These are phyloP conservation scores for Nasonovia ribisnigri DNA, from an alignment of 2,888 invertebrate genomes.

Conservation along the genomic window DNA sequence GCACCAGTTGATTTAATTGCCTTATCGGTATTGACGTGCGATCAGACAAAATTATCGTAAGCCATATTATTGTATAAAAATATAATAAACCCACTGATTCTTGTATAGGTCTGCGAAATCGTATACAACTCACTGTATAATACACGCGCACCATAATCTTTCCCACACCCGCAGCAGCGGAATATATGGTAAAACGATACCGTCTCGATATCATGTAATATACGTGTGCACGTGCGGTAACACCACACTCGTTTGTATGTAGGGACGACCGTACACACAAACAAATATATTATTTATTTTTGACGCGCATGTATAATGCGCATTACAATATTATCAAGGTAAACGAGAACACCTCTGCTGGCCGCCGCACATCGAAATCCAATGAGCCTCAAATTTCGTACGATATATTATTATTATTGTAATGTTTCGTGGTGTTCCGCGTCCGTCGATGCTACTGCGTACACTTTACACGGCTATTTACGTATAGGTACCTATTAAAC, in stretches of 20 bases:
- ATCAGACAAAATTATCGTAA: neutral
- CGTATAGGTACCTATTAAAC: too few species aligned
- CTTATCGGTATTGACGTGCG: neutral
- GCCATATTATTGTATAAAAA: neutral
- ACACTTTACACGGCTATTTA: neutral
- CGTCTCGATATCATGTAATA: neutral
- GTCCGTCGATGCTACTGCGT: neutral
- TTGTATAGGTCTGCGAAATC: neutral
- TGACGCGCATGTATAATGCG: neutral
- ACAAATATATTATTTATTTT: neutral
- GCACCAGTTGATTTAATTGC: neutral
- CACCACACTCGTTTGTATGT: neutral
- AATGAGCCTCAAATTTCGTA: constrained; percentile 38
- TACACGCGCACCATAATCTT: neutral
- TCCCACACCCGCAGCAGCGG: neutral
- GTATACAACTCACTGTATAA: neutral
- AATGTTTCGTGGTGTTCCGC: neutral
- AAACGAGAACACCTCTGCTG: constrained; percentile 49
- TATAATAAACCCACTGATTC: neutral
- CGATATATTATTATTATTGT: neutral
- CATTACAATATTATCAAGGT: constrained; percentile 60
- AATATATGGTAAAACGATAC: constrained; percentile 25
- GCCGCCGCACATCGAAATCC: neutral
- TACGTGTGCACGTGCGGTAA: neutral
- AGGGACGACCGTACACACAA: neutral